Conservation (phyloP, 2,888 invertebrate species). For the Limnephilus auricula region DNA sequence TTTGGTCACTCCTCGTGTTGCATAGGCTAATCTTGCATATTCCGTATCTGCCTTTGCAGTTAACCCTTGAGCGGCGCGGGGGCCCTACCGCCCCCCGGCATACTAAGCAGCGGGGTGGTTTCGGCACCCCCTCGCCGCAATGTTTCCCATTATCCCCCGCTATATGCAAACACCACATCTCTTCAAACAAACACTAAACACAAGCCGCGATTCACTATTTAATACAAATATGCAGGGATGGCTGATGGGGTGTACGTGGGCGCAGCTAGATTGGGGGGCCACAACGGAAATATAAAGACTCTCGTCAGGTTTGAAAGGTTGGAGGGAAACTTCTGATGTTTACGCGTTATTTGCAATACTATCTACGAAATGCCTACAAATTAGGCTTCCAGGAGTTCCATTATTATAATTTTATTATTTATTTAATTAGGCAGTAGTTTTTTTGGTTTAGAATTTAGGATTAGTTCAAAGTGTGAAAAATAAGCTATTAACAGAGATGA, state of each 20-base stretch:
- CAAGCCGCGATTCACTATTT: conserved; percentile 46
- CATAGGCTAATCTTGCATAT: neutral
- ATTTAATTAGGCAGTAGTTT: neutral
- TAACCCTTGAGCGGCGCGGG: conserved; percentile 21
- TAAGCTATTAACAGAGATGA: no score
- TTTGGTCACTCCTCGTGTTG: neutral
- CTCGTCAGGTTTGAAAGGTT: neutral
- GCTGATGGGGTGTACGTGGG: neutral
- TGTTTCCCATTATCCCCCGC: conserved; percentile 16
- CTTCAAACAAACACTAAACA: conserved; percentile 40
- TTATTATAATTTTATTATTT: no score
- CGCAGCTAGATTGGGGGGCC: neutral
- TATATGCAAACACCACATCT: conserved; percentile 36
- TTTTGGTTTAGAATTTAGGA: neutral
- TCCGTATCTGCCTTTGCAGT: neutral
- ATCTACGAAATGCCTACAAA: neutral
- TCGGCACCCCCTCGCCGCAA: conserved; percentile 2
- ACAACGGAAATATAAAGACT: neutral
- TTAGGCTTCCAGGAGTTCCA: no score
- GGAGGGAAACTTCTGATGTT: neutral
- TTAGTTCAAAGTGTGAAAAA: neutral
- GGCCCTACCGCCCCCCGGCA: conserved; percentile 6
- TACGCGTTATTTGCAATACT: neutral
- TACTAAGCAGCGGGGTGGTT: conserved; percentile 18
- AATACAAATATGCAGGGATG: conserved; percentile 25